Conservation (phyloP, 1,140 invertebrate species). For the Euglossa dilemma region DNA sequence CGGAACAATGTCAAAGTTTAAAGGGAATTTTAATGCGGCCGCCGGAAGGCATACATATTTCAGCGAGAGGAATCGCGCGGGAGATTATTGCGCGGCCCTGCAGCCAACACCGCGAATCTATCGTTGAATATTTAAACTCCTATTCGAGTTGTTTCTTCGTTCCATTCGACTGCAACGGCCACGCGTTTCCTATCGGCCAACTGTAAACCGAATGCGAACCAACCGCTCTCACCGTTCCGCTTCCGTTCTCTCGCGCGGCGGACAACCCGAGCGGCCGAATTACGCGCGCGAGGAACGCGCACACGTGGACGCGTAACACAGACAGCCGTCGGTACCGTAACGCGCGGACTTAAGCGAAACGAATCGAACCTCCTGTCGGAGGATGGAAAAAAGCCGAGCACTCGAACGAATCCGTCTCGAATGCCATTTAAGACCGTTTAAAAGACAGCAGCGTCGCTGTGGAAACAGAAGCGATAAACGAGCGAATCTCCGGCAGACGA, state of each 20-base stretch:
- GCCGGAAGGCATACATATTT: conserved; percentile 56
- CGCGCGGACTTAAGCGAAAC: background rate
- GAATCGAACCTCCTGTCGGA: background rate
- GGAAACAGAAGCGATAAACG: conserved; percentile 14
- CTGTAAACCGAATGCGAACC: background rate
- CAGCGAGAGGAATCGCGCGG: conserved; percentile 34
- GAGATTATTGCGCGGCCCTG: conserved; percentile 41
- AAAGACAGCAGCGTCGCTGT: background rate
- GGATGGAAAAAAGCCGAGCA: background rate
- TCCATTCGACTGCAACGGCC: conserved; percentile 11
- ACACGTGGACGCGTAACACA: no score
- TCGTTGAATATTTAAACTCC: conserved; percentile 52
- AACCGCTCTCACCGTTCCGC: no score
- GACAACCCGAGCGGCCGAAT: no score
- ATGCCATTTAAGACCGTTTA: background rate
- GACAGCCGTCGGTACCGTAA: no score
- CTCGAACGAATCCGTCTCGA: background rate
- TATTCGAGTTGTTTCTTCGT: conserved; percentile 39
- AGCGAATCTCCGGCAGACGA: conserved; percentile 19
- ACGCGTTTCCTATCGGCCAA: background rate
- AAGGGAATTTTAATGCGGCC: conserved; percentile 52
- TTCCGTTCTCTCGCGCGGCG: no score
- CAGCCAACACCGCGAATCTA: conserved; percentile 33
- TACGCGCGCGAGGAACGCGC: no score
- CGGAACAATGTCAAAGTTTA: conserved; percentile 53